Evolutionary conservation across 2,888 invertebrate species (phyloP).

Genomic region (Abscondita cerata): DNA sequence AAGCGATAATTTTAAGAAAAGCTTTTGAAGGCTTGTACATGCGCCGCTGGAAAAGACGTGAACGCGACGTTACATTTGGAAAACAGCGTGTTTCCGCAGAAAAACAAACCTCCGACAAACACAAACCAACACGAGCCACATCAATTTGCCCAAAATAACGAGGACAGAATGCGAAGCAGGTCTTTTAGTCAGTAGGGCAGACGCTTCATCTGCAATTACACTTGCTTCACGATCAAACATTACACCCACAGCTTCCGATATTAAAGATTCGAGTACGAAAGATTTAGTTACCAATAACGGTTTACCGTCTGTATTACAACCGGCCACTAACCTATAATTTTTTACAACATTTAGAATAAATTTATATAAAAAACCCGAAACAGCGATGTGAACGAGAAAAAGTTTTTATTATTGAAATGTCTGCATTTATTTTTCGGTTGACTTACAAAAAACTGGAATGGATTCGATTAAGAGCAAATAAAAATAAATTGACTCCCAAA

Average conservation of each 20-base stretch:
- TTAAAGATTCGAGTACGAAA: constrained; percentile 28
- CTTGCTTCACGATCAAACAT: constrained; percentile 64
- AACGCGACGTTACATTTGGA: constrained; percentile 88
- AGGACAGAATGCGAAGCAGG: constrained; percentile 63
- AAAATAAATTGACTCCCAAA: too few species aligned
- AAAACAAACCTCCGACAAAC: constrained; percentile 51
- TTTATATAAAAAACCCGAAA: too few species aligned
- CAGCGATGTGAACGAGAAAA: too few species aligned
- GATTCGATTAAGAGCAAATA: too few species aligned
- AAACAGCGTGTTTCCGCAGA: constrained; percentile 80
- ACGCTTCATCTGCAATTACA: constrained; percentile 63
- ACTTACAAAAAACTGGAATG: too few species aligned
- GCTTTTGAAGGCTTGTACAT: constrained; percentile 93
- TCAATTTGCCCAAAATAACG: constrained; percentile 55
- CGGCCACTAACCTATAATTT: constrained; percentile 27
- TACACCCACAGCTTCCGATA: constrained; percentile 45
- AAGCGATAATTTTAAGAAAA: constrained; percentile 94
- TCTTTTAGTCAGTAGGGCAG: constrained; percentile 61
- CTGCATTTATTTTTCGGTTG: too few species aligned
- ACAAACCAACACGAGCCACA: constrained; percentile 51
- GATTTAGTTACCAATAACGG: constrained; percentile 45
- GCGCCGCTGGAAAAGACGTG: constrained; percentile 84
- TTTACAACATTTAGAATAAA: not conserved
- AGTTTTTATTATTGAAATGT: too few species aligned
- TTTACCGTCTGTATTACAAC: constrained; percentile 37